These are phyloP conservation scores for Troides helena DNA, from an alignment of 2,888 invertebrate genomes.

Conservation along the genomic window DNA sequence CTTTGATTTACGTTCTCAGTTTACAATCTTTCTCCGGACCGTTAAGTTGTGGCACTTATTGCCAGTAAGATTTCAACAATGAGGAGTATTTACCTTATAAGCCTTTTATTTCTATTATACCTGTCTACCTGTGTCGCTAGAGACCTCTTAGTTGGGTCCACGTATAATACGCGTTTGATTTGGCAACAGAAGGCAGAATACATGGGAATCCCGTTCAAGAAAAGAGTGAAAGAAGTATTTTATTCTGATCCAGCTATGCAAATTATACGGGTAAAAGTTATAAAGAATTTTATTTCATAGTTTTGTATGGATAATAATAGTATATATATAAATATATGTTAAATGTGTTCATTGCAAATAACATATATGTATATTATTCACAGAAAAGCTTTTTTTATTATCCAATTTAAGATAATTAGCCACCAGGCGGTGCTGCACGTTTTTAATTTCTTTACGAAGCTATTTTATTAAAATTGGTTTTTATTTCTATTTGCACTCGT, in stretches of 20 bases:
- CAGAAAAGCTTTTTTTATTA: too few relatives aligned
- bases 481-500: too few relatives aligned
- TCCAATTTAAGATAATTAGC: too few relatives aligned
- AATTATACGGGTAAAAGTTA: slow-evolving; percentile 45
- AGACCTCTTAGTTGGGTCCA: slow-evolving; percentile 58
- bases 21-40: slow-evolving; percentile 8
- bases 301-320: neutral
- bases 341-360: too few relatives aligned
- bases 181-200: slow-evolving; percentile 62
- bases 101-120: slow-evolving; percentile 43
- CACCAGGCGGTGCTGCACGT: too few relatives aligned
- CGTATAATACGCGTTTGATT: slow-evolving; percentile 47
- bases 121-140: slow-evolving; percentile 46
- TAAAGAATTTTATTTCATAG: neutral
- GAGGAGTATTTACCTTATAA: slow-evolving; percentile 47
- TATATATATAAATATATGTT: too few relatives aligned
- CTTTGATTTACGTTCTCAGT: slow-evolving; percentile 6
- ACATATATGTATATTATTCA: too few relatives aligned
- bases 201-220: slow-evolving; percentile 56
- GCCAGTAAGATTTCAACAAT: slow-evolving; percentile 36
- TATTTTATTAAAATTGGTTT: too few relatives aligned
- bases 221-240: slow-evolving; percentile 62
- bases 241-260: slow-evolving; percentile 54
- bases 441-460: too few relatives aligned
- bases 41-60: slow-evolving; percentile 16